These are phyloP conservation scores for Grus americana DNA, from an alignment of 2,113 vertebrate genomes.

Conservation along the genomic window DNA sequence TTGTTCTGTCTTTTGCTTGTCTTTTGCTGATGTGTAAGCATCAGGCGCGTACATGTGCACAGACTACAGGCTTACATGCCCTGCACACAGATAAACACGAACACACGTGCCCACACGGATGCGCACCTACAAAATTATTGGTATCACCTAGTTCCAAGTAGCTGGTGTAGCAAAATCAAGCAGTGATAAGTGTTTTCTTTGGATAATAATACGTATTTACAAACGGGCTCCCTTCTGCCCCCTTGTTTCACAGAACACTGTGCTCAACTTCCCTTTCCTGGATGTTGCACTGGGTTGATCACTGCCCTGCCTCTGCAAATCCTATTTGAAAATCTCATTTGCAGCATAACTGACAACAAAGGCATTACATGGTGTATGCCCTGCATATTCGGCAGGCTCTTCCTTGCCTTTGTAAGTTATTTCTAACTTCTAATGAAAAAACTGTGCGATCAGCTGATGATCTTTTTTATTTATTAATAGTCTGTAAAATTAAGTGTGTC, in stretches of 20 bases:
- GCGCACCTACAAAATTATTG: constrained; percentile 14
- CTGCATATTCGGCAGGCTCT: constrained; percentile 5
- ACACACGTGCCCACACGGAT: not conserved
- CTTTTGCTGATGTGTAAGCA: not conserved
- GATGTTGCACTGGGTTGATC: constrained; percentile 53
- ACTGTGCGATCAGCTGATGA: constrained; percentile 34
- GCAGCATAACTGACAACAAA: constrained; percentile 71
- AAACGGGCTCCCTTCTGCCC: constrained; percentile 64
- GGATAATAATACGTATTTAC: constrained; percentile 68
- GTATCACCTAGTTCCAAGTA: constrained; percentile 39
- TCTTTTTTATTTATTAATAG: constrained; percentile 59
- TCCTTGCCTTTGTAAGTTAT: constrained; percentile 61
- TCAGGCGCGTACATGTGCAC: not conserved
- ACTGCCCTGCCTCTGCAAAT: constrained; percentile 67
- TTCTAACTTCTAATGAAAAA: constrained; percentile 51
- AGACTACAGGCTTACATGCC: not conserved
- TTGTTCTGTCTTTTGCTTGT: constrained; percentile 48
- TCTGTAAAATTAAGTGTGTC: constrained; percentile 64
- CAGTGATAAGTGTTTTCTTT: constrained; percentile 61
- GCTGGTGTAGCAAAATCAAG: constrained; percentile 61
- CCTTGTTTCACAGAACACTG: constrained; percentile 36
- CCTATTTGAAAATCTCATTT: constrained; percentile 75
- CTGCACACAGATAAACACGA: not conserved
- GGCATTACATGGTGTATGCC: constrained; percentile 53
- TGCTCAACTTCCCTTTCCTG: constrained; percentile 41